phyloP scores from a whole-genome alignment of 2,888 invertebrate genomes.

The Melinaea marsaeus region DNA sequence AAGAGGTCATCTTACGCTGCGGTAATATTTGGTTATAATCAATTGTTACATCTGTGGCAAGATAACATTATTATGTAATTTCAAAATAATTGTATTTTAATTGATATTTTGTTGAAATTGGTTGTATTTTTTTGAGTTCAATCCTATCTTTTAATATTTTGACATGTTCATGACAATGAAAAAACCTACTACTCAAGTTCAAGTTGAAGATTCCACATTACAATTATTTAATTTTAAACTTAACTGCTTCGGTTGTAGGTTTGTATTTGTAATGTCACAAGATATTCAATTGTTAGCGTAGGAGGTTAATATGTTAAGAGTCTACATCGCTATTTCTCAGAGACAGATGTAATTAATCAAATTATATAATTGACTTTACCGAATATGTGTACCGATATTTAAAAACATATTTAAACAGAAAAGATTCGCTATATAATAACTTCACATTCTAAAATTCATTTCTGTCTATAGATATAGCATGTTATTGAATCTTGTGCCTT shows the following conservation, averaged over 20 bases:
- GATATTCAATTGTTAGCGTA: background rate
- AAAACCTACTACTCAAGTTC: conserved; percentile 13
- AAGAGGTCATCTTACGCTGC: conserved; percentile 8
- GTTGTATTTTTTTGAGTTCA: too few species aligned
- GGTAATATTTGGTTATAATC: too few species aligned
- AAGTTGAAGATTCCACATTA: conserved; percentile 7
- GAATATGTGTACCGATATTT: background rate
- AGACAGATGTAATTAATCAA: background rate
- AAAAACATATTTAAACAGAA: too few species aligned
- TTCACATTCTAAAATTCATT: too few species aligned
- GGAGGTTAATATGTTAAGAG: conserved; percentile 1
- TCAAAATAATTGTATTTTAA: too few species aligned
- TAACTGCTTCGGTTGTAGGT: background rate
- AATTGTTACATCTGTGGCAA: too few species aligned
- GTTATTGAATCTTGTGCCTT: too few species aligned
- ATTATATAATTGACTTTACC: background rate
- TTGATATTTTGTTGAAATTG: too few species aligned
- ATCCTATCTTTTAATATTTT: background rate
- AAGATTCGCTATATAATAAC: too few species aligned
- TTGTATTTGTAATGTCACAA: background rate
- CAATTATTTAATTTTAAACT: background rate
- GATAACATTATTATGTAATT: too few species aligned
- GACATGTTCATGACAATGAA: background rate
- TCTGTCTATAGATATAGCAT: too few species aligned
- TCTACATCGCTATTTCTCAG: background rate